Conservation (phyloP, 1,140 invertebrate species). For the Calliopsis andreniformis region DNA sequence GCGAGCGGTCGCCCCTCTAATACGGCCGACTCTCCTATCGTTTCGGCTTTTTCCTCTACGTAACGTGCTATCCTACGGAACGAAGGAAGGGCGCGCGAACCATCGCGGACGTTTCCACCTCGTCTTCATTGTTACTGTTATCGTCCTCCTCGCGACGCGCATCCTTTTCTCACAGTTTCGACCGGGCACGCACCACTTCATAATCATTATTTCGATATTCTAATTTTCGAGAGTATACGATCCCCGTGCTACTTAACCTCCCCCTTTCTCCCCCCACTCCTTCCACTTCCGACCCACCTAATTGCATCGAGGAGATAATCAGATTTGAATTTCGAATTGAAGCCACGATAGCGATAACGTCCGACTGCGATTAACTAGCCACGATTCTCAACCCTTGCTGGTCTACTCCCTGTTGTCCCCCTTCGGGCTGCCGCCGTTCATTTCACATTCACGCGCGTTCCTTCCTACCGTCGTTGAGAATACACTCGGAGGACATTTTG, state of each 20-base stretch:
- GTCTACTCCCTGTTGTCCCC: neutral
- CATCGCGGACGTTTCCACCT: constrained; percentile 32
- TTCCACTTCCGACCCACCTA: constrained; percentile 54
- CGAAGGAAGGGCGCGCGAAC: constrained; percentile 50
- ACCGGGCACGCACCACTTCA: constrained; percentile 57
- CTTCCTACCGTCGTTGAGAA: too few relatives aligned
- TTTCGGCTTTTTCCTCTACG: constrained; percentile 61
- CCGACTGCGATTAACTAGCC: constrained; percentile 40
- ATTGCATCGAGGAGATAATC: constrained; percentile 77
- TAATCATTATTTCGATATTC: constrained; percentile 76
- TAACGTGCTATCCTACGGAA: constrained; percentile 39
- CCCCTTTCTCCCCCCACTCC: constrained; percentile 33
- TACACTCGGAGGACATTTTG: too few relatives aligned
- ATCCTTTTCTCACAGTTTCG: constrained; percentile 42
- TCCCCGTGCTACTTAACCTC: neutral
- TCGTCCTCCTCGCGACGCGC: constrained; percentile 16
- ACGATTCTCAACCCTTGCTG: neutral
- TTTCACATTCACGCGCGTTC: neutral
- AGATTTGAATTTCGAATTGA: constrained; percentile 77
- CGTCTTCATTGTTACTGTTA: constrained; percentile 48
- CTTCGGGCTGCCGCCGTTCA: neutral
- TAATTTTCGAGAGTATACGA: constrained; percentile 73
- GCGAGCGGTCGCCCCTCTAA: constrained; percentile 76
- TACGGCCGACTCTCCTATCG: constrained; percentile 58
- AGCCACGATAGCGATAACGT: constrained; percentile 48